These are phyloP conservation scores for Dioctria rufipes DNA, from an alignment of 2,888 invertebrate genomes.

Conservation along the genomic window DNA sequence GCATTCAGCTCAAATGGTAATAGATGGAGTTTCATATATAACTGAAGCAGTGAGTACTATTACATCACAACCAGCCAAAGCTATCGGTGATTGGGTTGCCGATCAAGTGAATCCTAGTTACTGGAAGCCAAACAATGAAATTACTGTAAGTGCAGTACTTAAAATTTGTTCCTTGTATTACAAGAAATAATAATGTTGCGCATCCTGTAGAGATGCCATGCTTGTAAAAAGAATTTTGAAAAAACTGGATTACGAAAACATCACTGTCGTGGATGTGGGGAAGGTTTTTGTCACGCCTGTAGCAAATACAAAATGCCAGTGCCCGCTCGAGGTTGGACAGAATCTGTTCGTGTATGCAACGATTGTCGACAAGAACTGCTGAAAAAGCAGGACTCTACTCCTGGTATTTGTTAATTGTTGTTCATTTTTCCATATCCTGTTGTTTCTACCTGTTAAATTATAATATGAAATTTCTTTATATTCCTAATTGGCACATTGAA, in stretches of 20 bases:
- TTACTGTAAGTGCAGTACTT: slow-evolving; percentile 74
- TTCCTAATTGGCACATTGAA: slow-evolving; percentile 9
- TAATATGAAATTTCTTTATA: slow-evolving; percentile 21
- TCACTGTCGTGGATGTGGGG: slow-evolving; percentile 85
- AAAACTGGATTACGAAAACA: slow-evolving; percentile 76
- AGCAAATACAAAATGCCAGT: slow-evolving; percentile 79
- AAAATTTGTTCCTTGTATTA: not conserved
- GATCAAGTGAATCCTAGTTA: slow-evolving; percentile 83
- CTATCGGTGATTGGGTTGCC: slow-evolving; percentile 79
- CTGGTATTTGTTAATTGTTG: slow-evolving; percentile 62
- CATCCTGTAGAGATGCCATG: slow-evolving; percentile 75
- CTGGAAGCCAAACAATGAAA: slow-evolving; percentile 85
- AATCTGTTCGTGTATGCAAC: slow-evolving; percentile 82
- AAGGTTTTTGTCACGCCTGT: slow-evolving; percentile 84
- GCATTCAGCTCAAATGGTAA: slow-evolving; percentile 75
- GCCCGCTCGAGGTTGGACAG: slow-evolving; percentile 80
- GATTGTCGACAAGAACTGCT: slow-evolving; percentile 73
- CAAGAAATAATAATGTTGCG: not conserved
- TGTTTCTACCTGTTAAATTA: slow-evolving; percentile 18
- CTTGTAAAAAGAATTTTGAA: slow-evolving; percentile 76
- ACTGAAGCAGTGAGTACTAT: slow-evolving; percentile 78
- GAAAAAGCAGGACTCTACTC: slow-evolving; percentile 64
- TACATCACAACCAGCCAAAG: slow-evolving; percentile 80
- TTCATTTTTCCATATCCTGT: too few relatives aligned
- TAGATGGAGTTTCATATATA: slow-evolving; percentile 78